Conservation (phyloP, 1,140 invertebrate species). For the Leptestheria dahalacensis region DNA sequence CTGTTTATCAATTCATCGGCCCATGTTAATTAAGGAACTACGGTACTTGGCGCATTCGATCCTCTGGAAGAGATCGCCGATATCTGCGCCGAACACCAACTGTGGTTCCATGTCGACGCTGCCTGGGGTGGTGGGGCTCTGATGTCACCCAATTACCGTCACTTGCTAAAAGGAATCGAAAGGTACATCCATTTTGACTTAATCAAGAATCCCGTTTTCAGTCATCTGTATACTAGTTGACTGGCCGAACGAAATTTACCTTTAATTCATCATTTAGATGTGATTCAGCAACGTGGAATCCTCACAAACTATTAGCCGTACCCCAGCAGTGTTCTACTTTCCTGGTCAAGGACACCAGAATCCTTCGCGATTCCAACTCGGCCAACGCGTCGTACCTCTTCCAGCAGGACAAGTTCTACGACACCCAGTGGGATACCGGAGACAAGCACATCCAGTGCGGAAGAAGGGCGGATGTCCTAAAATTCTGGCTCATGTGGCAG, state of each 20-base stretch:
- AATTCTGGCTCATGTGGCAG: slow-evolving; percentile 97
- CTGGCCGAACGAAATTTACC: too few relatives aligned
- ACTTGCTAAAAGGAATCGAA: slow-evolving; percentile 56
- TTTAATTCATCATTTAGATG: slow-evolving; percentile 38
- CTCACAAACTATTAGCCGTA: slow-evolving; percentile 74
- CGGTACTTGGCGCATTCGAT: slow-evolving; percentile 69
- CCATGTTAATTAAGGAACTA: too few relatives aligned
- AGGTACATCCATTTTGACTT: slow-evolving; percentile 23
- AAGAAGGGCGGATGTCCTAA: slow-evolving; percentile 81
- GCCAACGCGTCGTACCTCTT: slow-evolving; percentile 78
- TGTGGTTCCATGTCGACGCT: slow-evolving; percentile 93
- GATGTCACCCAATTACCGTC: slow-evolving; percentile 60
- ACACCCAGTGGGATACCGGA: slow-evolving; percentile 75
- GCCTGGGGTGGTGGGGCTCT: slow-evolving; percentile 86
- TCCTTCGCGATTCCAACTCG: slow-evolving; percentile 41
- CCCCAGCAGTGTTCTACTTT: slow-evolving; percentile 82
- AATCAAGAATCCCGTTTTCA: neutral
- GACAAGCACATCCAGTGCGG: slow-evolving; percentile 90
- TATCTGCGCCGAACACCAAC: slow-evolving; percentile 59
- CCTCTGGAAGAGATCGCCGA: slow-evolving; percentile 62
- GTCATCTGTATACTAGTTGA: too few relatives aligned
- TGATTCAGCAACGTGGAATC: slow-evolving; percentile 88
- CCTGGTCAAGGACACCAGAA: slow-evolving; percentile 40
- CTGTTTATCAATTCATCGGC: too few relatives aligned
- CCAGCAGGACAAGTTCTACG: slow-evolving; percentile 93